Evolutionary conservation across 2,888 invertebrate genomes (phyloP), one percentile per base, ranked within the genome.

Genomic region (Himalopsyche tibetana): DNA sequence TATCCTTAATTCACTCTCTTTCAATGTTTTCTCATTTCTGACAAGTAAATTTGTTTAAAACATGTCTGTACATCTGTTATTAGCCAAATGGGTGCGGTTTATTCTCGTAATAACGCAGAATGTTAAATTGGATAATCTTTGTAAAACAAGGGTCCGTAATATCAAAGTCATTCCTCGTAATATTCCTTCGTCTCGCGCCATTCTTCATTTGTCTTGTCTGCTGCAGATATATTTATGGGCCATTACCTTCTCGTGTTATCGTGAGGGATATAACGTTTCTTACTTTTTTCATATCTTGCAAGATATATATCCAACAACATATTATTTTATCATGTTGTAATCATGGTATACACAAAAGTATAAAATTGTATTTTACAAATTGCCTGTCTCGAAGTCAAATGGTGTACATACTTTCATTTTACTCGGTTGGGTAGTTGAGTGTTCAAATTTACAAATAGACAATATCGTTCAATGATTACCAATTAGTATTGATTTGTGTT

Each of bases 131-230:
- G 63, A 63, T 63, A 63, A 63, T 63, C 19, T 63, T 63, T 63
- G 28, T 63, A 63, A 63, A 63, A 63, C 63, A 63, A 63, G 63
- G 63, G 63, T 4, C 63, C 8, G 63, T 63, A 63, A 63, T 63
- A 63, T 63, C 63, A 63, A 63, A 63, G 63, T 63, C 63, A 63
- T 63, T 63, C 63, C 63, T 19, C 63, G 63, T 19, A 63, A 63
- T 63, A 63, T 82, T 83, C 79, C 83, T 83, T 83, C 69, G 55
- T 83, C 80, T 84, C 40, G 19, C 80, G 17, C 56, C 80, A 86
- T 86, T 84, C 84, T 87, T 84, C 86, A 88, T 88, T 87, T 88
- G 88, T 88, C 88, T 88, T 88, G 88, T 88, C 88, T 87, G 17
- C 69, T 82, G 85, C 88, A 88, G 88, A 74, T 19, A 51, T 51